Base-by-base conservation (phyloP, 2,888 invertebrate genomes). In the Drosophila stalkeri region DNA sequence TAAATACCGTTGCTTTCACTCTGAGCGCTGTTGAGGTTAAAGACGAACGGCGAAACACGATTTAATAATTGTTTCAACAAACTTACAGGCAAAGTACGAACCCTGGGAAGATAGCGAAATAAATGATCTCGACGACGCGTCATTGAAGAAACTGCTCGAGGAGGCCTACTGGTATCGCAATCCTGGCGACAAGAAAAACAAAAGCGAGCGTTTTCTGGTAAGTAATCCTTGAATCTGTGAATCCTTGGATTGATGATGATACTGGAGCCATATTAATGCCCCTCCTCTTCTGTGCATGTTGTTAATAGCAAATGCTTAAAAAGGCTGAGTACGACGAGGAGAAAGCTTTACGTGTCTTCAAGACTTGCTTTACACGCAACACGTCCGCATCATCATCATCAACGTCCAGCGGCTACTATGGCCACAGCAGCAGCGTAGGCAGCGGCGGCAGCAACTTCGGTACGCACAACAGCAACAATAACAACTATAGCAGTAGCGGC, bases 91-190 rank as follows among this genome's bases (percentile, higher is more conserved):
- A 72, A 89, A 90, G 63, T 77, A 85, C 55, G 90, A 91, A 74
- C 73, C 84, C 39, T 91, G 84, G 91, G 91, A 92, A 75, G 91
- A 91, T 56, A 90, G 86, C 69, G 88, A 89, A 73, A 93, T 95
- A 81, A 94, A 94, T 79, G 94, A 95, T 83, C 94, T 97, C 91
- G 96, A 97, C 93, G 97, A 97, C 91, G 95, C 95, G 67, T 95
- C 96, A 92, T 94, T 97, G 76, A 95, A 96, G 86, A 96, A 96
- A 68, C 94, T 97, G 77, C 94, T 97, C 86, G 97, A 97, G 92
- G 97, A 97, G 94, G 97, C 97, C 81, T 95, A 96, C 91, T 96
- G 95, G 80, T 97, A 97, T 94, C 97, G 97, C 93, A 95, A 95
- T 92, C 97, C 97, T 65, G 96, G 96, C 94, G 97, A 97, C 92